phyloP scores from a whole-genome alignment of 2,888 invertebrate genomes.

The Stenoptilia bipunctidactyla region DNA sequence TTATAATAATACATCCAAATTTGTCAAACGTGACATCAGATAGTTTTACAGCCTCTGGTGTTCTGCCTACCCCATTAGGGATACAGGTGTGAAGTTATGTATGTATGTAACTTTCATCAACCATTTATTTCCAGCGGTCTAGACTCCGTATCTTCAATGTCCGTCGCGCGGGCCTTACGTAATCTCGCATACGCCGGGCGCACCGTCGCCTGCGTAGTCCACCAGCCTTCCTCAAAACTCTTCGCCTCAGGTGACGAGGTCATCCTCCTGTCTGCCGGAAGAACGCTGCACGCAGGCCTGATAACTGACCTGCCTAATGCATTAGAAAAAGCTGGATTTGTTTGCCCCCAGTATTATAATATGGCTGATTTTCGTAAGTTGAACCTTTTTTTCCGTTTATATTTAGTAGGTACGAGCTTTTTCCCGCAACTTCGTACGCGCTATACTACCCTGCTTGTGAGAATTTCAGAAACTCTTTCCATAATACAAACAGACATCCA shows the following conservation, averaged over 20 bases:
- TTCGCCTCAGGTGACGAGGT: slow-evolving; percentile 82
- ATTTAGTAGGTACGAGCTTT: no score
- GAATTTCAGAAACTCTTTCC: no score
- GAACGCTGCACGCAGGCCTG: slow-evolving; percentile 77
- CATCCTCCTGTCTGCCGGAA: slow-evolving; percentile 76
- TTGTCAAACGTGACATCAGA: no score
- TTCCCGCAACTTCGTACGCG: no score
- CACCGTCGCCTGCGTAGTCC: slow-evolving; percentile 82
- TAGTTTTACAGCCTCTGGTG: no score
- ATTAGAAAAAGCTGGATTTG: slow-evolving; percentile 70
- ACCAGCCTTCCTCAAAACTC: slow-evolving; percentile 83
- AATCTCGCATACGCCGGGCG: slow-evolving; percentile 75
- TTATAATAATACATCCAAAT: no score
- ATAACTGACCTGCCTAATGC: slow-evolving; percentile 71
- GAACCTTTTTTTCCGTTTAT: no score
- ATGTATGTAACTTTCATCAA: no score
- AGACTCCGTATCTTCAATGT: slow-evolving; percentile 78
- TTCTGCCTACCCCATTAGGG: no score
- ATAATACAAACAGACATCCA: no score
- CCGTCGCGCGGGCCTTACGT: slow-evolving; percentile 72
- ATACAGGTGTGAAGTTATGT: no score
- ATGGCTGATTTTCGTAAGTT: slow-evolving; percentile 81
- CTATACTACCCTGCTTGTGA: no score
- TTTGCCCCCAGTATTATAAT: slow-evolving; percentile 83
- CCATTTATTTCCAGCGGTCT: slow-evolving; percentile 56